These are phyloP conservation scores for Potamilus streckersoni DNA, from an alignment of 1,140 invertebrate genomes.

Conservation along the genomic window DNA sequence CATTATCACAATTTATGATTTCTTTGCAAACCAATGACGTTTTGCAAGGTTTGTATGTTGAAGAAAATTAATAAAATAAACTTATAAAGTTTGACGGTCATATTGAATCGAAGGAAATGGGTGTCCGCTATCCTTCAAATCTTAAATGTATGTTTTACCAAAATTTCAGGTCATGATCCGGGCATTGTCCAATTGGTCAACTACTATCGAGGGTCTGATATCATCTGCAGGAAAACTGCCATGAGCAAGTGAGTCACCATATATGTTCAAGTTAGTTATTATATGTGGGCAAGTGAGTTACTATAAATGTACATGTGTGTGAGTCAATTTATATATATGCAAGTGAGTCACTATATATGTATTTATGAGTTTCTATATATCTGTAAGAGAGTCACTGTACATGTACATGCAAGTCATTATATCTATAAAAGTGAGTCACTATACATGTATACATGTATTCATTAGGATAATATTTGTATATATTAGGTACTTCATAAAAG, in stretches of 20 bases:
- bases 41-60: no score
- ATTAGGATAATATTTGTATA: no score
- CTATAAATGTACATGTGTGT: neutral
- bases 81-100: no score
- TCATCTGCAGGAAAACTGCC: conserved; percentile 50
- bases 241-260: conserved; percentile 42
- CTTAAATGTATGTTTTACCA: no score
- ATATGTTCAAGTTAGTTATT: neutral
- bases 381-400: conserved; percentile 34
- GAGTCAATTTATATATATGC: neutral
- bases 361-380: no score
- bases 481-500: no score
- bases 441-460: no score
- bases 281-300: neutral
- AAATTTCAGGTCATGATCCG: conserved; percentile 46
- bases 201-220: conserved; percentile 54
- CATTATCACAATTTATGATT: no score
- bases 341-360: neutral
- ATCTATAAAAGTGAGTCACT: neutral
- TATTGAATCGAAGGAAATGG: no score
- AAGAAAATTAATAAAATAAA: no score
- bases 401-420: neutral
- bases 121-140: no score
- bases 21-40: no score
- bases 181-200: conserved; percentile 49